These are phyloP conservation scores for Galeopterus variegatus DNA, from an alignment of 2,113 vertebrate genomes.

Conservation along the genomic window DNA sequence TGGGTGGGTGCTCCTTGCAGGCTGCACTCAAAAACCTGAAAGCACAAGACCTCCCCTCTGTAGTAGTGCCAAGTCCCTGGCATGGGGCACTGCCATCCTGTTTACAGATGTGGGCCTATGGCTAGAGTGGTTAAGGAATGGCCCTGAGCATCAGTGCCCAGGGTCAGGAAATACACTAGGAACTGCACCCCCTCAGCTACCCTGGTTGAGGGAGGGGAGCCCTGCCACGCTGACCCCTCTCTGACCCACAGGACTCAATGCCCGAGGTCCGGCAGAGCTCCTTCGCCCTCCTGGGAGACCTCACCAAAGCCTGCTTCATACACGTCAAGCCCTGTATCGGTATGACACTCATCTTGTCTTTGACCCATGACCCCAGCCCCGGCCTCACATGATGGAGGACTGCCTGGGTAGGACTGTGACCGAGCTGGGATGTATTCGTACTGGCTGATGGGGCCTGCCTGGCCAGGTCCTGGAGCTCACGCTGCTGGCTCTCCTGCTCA, in stretches of 20 bases:
- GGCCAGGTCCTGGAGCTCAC: not conserved
- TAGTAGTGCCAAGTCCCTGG: not conserved
- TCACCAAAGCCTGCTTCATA: slow-evolving; percentile 97
- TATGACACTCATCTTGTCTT: slow-evolving; percentile 75
- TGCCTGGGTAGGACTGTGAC: slow-evolving; percentile 58
- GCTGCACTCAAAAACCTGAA: too few relatives aligned
- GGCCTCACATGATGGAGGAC: slow-evolving; percentile 72
- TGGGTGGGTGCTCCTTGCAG: slow-evolving; percentile 56
- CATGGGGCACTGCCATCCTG: rapidly evolving
- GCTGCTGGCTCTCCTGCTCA: not conserved
- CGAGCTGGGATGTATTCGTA: slow-evolving; percentile 58
- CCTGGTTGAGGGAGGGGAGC: not conserved
- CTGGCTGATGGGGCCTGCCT: slow-evolving; percentile 66
- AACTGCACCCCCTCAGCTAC: not conserved
- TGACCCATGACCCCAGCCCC: not conserved
- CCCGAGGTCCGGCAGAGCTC: slow-evolving; percentile 98
- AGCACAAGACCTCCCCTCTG: too few relatives aligned
- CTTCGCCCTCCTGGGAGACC: slow-evolving; percentile 95
- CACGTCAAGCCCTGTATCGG: slow-evolving; percentile 98
- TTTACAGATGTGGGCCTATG: not conserved
- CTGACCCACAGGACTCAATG: slow-evolving; percentile 93
- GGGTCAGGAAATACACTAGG: not conserved
- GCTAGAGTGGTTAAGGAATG: not conserved
- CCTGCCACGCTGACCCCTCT: not conserved
- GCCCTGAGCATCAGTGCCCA: not conserved